A percentile compares a stretch with the other conserved stretches of the same genome.
Conservation (phyloP, 1,140 invertebrate genomes). For the Pomacea maculata region DNA sequence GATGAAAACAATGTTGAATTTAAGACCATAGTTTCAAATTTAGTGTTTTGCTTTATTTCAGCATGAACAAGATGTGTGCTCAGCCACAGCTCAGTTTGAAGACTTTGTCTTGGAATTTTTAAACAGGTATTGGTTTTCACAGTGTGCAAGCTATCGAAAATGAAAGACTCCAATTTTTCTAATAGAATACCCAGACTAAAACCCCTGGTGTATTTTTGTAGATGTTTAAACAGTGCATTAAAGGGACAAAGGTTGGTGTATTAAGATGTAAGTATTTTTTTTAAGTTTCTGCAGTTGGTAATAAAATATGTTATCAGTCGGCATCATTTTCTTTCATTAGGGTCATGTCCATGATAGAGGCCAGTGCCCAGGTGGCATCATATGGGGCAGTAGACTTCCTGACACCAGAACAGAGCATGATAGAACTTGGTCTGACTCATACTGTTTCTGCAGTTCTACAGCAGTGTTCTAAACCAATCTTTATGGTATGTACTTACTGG, state of each 20-base stretch:
- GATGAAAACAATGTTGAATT: too few relatives aligned
- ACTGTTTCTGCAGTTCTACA: constrained; percentile 75
- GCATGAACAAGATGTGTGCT: constrained; percentile 80
- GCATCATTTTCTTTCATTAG: constrained; percentile 26
- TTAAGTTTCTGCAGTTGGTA: too few relatives aligned
- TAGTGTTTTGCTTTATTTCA: constrained; percentile 46
- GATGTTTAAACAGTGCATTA: too few relatives aligned
- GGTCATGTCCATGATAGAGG: constrained; percentile 59
- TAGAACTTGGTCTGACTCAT: constrained; percentile 76
- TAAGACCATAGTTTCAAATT: background rate
- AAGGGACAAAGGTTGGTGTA: too few relatives aligned
- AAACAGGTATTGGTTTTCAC: constrained; percentile 69
- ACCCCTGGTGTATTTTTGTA: too few relatives aligned
- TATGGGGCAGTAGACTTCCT: constrained; percentile 54
- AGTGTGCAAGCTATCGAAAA: background rate
- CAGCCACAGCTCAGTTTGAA: constrained; percentile 84
- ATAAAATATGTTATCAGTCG: background rate
- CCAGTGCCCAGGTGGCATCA: constrained; percentile 53
- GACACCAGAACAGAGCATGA: constrained; percentile 76
- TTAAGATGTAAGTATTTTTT: too few relatives aligned
- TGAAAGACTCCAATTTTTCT: too few relatives aligned
- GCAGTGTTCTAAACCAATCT: constrained; percentile 74
- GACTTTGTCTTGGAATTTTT: constrained; percentile 89
- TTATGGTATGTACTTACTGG: constrained; percentile 59
- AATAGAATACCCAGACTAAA: too few relatives aligned